Evolutionary conservation across 2,888 invertebrate species (phyloP), one percentile per base, ranked within the genome.

Genomic region (Ichneumon xanthorius): DNA sequence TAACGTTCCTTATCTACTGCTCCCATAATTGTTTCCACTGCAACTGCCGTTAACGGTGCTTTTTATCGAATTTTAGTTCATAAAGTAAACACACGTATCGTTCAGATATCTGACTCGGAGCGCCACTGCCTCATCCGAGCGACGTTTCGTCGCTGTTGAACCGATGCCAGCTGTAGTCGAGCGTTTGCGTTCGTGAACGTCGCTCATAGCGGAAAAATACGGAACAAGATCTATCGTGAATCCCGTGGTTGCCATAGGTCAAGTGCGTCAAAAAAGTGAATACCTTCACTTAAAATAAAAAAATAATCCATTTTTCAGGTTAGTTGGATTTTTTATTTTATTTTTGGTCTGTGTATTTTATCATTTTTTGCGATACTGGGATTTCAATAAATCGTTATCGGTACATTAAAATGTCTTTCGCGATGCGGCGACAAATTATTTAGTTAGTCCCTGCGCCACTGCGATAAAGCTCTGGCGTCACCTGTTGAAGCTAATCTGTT

Each of bases 401-500:
- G 45, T 3, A 45, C 14, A 4, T 14, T 14, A 45, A 45, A 45
- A 45, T 14, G 3, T 14, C 0, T 14, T 2, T 45, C 33, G 11
- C 16, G 30, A 33, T 30, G 50, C 22, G 16, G 19, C 14, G 19
- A 48, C 33, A 77, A 65, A 53, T 77, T 26, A 37, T 61, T 33
- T 16, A 61, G 33, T 26, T 30, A 26, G 61, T 53, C 19, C 11
- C 61, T 61, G 61, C 72, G 63, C 16, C 61, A 63, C 33, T 79
- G 68, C 30, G 73, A 80, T 45, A 55, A 67, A 73, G 68, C 55
- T 48, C 65, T 37, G 19, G 48, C 30, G 65, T 58, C 73, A 80
- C 80, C 80, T 80, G 80, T 80, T 80, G 80, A 73, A 19, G 37
- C 73, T 73, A 55, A 73, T 80, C 65, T 67, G 67, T 80, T 73